These are phyloP conservation scores for Panzeria rudis DNA, from an alignment of 2,888 invertebrate species.

Conservation along the genomic window DNA sequence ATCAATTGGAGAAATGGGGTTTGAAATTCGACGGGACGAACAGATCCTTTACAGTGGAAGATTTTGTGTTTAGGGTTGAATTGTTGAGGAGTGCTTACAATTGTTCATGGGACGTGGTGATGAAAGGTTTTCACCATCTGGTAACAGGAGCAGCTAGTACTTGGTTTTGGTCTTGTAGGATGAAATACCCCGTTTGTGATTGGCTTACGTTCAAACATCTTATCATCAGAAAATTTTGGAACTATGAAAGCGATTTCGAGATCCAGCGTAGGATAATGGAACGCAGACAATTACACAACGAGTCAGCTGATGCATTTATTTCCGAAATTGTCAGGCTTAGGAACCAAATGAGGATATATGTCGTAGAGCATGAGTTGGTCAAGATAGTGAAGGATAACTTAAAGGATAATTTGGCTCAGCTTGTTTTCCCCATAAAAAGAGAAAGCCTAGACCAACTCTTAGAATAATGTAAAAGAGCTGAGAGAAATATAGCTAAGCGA, in stretches of 20 bases:
- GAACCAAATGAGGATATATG: conserved; percentile 16
- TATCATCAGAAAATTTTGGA: conserved; percentile 6
- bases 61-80: conserved; percentile 36
- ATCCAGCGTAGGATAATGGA: conserved; percentile 23
- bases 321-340: not conserved
- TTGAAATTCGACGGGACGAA: conserved; percentile 10
- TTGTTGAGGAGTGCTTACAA: conserved; percentile 1
- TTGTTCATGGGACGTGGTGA: conserved; percentile 20
- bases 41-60: conserved; percentile 19
- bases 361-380: not conserved
- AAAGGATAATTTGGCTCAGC: conserved; percentile 12
- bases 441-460: conserved; percentile 20
- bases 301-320: conserved; percentile 5
- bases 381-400: not conserved
- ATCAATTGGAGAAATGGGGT: conserved; percentile 45
- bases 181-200: conserved; percentile 12
- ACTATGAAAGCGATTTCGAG: conserved; percentile 15
- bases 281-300: not conserved
- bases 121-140: conserved; percentile 40
- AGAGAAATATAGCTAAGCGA: conserved; percentile 14
- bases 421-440: conserved; percentile 26
- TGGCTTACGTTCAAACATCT: conserved; percentile 6
- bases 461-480: conserved; percentile 20
- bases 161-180: conserved; percentile 13
- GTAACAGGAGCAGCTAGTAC: conserved; percentile 4